Evolutionary conservation across 2,797 vertebrate genomes (phyloP).

Genomic region (Clarias fuscus): DNA sequence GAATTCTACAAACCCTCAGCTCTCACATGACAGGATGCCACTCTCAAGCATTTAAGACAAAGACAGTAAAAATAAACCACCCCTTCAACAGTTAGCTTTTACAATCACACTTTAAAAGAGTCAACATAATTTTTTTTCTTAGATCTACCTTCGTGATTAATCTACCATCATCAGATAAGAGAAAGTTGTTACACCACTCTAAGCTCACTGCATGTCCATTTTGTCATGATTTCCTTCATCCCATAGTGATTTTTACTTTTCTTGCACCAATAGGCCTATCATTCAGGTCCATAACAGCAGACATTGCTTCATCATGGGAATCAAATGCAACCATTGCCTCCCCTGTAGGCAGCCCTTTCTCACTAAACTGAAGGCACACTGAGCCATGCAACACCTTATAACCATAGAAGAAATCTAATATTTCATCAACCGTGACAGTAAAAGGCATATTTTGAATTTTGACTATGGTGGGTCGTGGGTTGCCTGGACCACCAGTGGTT

Average conservation of each 20-base stretch:
- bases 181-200: slow-evolving; percentile 7
- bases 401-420: slow-evolving; percentile 99
- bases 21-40: slow-evolving; percentile 56
- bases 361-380: slow-evolving; percentile 95
- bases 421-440: slow-evolving; percentile 96
- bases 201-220: slow-evolving; percentile 2
- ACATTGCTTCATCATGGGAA: slow-evolving; percentile 92
- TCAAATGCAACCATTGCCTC: slow-evolving; percentile 99
- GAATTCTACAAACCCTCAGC: slow-evolving; percentile 45
- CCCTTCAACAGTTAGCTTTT: slow-evolving; percentile 11
- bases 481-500: slow-evolving; percentile 78
- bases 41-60: slow-evolving; percentile 51
- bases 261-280: slow-evolving; percentile 97
- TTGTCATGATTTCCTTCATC: slow-evolving; percentile 67
- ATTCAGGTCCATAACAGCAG: slow-evolving; percentile 96
- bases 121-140: background rate
- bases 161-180: background rate
- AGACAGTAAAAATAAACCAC: slow-evolving; percentile 40
- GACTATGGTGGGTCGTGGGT: slow-evolving; percentile 91
- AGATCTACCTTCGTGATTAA: background rate
- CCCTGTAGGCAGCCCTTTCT: slow-evolving; percentile 95
- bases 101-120: slow-evolving; percentile 27
- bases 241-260: slow-evolving; percentile 95
- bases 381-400: slow-evolving; percentile 96
- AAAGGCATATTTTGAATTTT: slow-evolving; percentile 99